Conservation (phyloP, 2,888 invertebrate genomes). For the Chymomyza procnemis region DNA sequence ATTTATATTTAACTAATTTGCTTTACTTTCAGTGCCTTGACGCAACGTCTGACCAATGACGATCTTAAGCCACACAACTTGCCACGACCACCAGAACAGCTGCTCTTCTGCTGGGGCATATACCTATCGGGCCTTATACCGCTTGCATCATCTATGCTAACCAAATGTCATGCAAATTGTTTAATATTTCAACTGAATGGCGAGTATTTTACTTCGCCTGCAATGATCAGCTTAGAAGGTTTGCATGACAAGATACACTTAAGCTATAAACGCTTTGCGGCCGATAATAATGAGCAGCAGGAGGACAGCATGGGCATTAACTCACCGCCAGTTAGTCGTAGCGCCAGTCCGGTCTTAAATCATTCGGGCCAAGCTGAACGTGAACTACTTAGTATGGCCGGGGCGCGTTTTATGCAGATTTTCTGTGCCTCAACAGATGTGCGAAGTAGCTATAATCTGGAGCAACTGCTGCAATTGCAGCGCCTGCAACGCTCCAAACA, state of each 20-base stretch:
- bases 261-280: slow-evolving; percentile 48
- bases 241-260: slow-evolving; percentile 63
- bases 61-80: slow-evolving; percentile 43
- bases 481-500: slow-evolving; percentile 85
- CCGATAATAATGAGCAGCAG: neutral
- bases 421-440: slow-evolving; percentile 82
- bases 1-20: slow-evolving; percentile 2
- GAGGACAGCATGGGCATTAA: slow-evolving; percentile 56
- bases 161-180: slow-evolving; percentile 78
- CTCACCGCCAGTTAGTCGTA: slow-evolving; percentile 73
- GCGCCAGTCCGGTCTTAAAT: slow-evolving; percentile 64
- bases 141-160: slow-evolving; percentile 41
- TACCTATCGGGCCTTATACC: slow-evolving; percentile 90
- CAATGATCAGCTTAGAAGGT: slow-evolving; percentile 71
- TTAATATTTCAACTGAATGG: slow-evolving; percentile 92
- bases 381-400: slow-evolving; percentile 62
- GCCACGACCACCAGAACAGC: slow-evolving; percentile 79
- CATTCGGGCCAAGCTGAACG: slow-evolving; percentile 17
- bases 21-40: slow-evolving; percentile 40
- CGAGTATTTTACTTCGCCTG: slow-evolving; percentile 87
- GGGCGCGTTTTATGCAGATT: slow-evolving; percentile 74
- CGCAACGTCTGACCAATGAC: slow-evolving; percentile 41
- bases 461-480: slow-evolving; percentile 85
- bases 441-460: slow-evolving; percentile 85
- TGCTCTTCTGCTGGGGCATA: slow-evolving; percentile 90